Evolutionary conservation across 2,888 invertebrate species (phyloP).

Genomic region (Callinectes sapidus): DNA sequence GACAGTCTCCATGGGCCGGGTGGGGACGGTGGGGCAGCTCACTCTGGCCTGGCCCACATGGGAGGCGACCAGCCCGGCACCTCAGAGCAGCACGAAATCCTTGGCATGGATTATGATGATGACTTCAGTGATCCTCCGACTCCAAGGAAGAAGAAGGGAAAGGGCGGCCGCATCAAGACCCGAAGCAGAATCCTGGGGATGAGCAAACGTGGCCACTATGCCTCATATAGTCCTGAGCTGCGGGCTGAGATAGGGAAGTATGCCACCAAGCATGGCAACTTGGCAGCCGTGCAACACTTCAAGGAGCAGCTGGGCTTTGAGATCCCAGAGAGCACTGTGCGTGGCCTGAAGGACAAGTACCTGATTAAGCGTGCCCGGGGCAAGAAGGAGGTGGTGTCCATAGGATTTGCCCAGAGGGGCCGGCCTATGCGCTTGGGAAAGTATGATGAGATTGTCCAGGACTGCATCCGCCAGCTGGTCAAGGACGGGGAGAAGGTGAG

Average conservation of each 20-base stretch:
- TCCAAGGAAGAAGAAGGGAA: constrained; percentile 46
- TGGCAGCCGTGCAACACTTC: constrained; percentile 74
- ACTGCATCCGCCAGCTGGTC: constrained; percentile 74
- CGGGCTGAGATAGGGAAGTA: constrained; percentile 73
- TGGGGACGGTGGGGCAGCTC: constrained; percentile 45
- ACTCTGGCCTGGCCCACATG: constrained; percentile 51
- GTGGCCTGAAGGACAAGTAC: constrained; percentile 74
- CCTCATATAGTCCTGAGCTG: constrained; percentile 74
- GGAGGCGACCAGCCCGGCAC: constrained; percentile 52
- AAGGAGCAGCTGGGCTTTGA: constrained; percentile 73
- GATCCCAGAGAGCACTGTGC: constrained; percentile 74
- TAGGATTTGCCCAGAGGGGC: constrained; percentile 74
- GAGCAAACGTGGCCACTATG: constrained; percentile 74
- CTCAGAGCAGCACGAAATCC: constrained; percentile 60
- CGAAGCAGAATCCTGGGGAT: constrained; percentile 43
- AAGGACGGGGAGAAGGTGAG: constrained; percentile 74
- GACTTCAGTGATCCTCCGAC: constrained; percentile 66
- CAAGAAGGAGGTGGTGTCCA: constrained; percentile 73
- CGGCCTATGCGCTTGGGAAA: constrained; percentile 74
- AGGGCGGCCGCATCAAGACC: constrained; percentile 7
- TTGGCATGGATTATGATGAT: constrained; percentile 57
- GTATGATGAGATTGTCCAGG: constrained; percentile 74
- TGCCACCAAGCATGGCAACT: constrained; percentile 74
- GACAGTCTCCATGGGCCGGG: constrained; percentile 55
- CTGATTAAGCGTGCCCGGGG: constrained; percentile 71